Percentiles rank a stretch among this genome's conserved stretches.
These are phyloP conservation scores for Neostethus bicornis DNA, from an alignment of 2,797 vertebrate genomes.

Conservation along the genomic window DNA sequence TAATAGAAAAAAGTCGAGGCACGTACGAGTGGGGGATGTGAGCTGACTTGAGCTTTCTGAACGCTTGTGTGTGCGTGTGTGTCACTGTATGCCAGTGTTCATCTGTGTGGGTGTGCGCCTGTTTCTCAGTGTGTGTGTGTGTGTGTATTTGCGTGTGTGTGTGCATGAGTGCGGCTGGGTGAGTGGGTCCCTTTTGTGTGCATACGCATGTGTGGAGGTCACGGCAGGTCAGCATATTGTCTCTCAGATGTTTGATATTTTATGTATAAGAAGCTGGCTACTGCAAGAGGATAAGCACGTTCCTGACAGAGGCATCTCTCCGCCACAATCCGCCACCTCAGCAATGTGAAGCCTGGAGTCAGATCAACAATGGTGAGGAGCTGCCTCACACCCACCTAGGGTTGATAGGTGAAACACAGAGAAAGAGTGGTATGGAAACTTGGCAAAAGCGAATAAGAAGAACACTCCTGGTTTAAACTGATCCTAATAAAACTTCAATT, in stretches of 20 bases:
- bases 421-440: background rate
- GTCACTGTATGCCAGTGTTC: slow-evolving; percentile 70
- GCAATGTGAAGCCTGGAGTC: slow-evolving; percentile 72
- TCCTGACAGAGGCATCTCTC: slow-evolving; percentile 88
- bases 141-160: slow-evolving; percentile 45
- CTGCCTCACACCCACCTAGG: slow-evolving; percentile 54
- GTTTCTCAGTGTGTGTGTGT: slow-evolving; percentile 65
- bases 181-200: slow-evolving; percentile 56
- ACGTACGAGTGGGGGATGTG: slow-evolving; percentile 89
- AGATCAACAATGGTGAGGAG: slow-evolving; percentile 69
- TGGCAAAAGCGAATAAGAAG: slow-evolving; percentile 27
- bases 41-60: slow-evolving; percentile 67
- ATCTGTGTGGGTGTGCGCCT: slow-evolving; percentile 43
- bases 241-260: slow-evolving; percentile 98
- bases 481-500: slow-evolving; percentile 44
- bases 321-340: slow-evolving; percentile 83
- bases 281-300: slow-evolving; percentile 89
- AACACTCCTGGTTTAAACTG: slow-evolving; percentile 18
- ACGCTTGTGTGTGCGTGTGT: slow-evolving; percentile 65
- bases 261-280: slow-evolving; percentile 88
- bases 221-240: slow-evolving; percentile 97
- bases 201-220: slow-evolving; percentile 86
- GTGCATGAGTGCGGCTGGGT: slow-evolving; percentile 18
- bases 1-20: slow-evolving; percentile 89
- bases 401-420: slow-evolving; percentile 52